phyloP scores from a whole-genome alignment of 2,888 invertebrate species.

The Aleiodes testaceus region DNA sequence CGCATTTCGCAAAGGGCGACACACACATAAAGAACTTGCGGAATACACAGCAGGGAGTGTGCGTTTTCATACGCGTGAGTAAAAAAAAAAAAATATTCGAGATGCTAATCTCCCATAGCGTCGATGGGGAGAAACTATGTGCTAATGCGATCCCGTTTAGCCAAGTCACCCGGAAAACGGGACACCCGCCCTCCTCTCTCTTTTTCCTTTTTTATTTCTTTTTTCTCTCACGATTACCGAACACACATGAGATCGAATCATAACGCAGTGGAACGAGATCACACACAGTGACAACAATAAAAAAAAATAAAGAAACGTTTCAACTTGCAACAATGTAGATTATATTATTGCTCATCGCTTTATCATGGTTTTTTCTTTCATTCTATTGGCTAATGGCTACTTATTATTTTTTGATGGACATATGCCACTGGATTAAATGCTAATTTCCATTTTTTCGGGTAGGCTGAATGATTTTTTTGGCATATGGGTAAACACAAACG shows the following conservation, averaged over 20 bases:
- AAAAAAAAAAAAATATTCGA: slow-evolving; percentile 57
- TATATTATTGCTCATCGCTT: slow-evolving; percentile 30
- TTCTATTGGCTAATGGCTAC: neutral
- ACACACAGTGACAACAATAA: slow-evolving; percentile 32
- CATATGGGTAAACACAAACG: slow-evolving; percentile 22
- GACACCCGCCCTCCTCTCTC: slow-evolving; percentile 65
- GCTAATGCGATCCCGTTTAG: slow-evolving; percentile 72
- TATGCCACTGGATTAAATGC: slow-evolving; percentile 14
- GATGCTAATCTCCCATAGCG: slow-evolving; percentile 70
- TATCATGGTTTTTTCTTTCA: neutral
- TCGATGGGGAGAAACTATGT: slow-evolving; percentile 62
- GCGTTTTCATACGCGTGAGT: slow-evolving; percentile 36
- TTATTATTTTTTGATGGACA: slow-evolving; percentile 32
- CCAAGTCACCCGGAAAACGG: slow-evolving; percentile 72
- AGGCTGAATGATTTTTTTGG: neutral
- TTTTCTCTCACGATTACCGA: slow-evolving; percentile 30
- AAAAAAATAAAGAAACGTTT: slow-evolving; percentile 8
- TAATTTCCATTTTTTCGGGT: neutral
- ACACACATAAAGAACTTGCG: slow-evolving; percentile 26
- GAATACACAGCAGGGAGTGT: slow-evolving; percentile 23
- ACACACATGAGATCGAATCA: slow-evolving; percentile 35
- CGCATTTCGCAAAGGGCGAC: neutral
- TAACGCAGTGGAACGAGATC: slow-evolving; percentile 41
- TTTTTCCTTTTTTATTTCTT: slow-evolving; percentile 41
- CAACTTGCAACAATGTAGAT: slow-evolving; percentile 24